Percentiles rank a stretch among this genome's conserved stretches.
phyloP scores from a whole-genome alignment of 2,797 vertebrate genomes.

The Smutsia gigantea region DNA sequence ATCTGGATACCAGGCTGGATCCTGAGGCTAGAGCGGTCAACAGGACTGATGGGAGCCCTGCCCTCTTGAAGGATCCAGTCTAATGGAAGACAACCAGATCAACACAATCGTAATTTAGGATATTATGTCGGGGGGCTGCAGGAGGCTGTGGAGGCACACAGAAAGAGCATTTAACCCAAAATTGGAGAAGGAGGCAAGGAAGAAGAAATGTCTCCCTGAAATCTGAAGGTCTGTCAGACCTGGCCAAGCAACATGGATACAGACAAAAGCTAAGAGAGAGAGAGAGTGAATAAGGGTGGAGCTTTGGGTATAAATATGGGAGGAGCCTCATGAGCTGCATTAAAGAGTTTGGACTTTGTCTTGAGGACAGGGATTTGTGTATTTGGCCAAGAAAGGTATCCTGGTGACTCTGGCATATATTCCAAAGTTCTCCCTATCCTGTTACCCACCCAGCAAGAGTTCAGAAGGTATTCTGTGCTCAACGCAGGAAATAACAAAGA shows the following conservation, averaged over 20 bases:
- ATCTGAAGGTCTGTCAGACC: neutral
- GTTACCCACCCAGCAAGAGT: neutral
- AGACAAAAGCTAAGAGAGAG: neutral
- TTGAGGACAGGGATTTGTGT: neutral
- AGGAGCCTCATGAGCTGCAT: neutral
- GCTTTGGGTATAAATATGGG: neutral
- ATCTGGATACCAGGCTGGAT: neutral
- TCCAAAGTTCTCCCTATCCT: neutral
- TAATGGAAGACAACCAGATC: neutral
- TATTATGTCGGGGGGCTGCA: neutral
- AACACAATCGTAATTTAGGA: neutral
- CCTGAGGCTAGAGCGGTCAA: neutral
- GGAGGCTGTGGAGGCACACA: neutral
- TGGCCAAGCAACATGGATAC: neutral
- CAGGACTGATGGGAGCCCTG: neutral
- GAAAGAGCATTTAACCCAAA: neutral
- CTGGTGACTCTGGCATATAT: neutral
- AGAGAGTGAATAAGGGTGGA: no score
- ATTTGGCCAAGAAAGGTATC: neutral
- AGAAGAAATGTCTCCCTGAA: neutral
- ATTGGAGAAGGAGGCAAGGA: neutral
- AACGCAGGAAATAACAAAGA: neutral
- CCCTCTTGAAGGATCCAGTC: neutral
- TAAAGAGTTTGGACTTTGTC: neutral
- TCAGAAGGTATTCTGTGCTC: neutral